These are phyloP conservation scores for Oreonectes daqikongensis DNA, from an alignment of 2,797 vertebrate species.

Conservation along the genomic window DNA sequence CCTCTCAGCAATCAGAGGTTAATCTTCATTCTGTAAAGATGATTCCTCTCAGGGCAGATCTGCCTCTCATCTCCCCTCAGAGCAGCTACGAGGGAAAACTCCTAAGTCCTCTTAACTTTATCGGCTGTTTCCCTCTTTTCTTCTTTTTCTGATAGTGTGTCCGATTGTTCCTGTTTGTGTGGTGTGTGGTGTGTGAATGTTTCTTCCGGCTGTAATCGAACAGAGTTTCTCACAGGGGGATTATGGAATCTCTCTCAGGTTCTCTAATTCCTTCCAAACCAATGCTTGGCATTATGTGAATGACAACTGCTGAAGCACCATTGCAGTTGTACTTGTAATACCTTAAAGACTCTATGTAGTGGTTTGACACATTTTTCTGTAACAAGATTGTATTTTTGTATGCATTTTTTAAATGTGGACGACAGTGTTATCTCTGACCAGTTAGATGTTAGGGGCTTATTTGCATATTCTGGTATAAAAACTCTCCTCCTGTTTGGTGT, in stretches of 20 bases:
- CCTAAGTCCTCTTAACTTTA: slow-evolving; percentile 26
- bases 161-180: slow-evolving; percentile 48
- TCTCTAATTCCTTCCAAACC: slow-evolving; percentile 38
- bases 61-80: slow-evolving; percentile 21
- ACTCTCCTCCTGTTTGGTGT: slow-evolving; percentile 45
- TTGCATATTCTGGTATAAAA: not conserved
- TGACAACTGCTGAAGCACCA: slow-evolving; percentile 10
- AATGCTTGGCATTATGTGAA: slow-evolving; percentile 40
- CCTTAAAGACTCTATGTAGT: slow-evolving; percentile 29
- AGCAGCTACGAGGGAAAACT: slow-evolving; percentile 28
- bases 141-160: slow-evolving; percentile 50
- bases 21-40: slow-evolving; percentile 41
- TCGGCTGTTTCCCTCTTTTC: slow-evolving; percentile 33
- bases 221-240: slow-evolving; percentile 44
- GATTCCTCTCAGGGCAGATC: slow-evolving; percentile 34
- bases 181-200: slow-evolving; percentile 37
- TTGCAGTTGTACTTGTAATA: slow-evolving; percentile 16
- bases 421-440: no score
- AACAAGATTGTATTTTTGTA: no score
- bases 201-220: slow-evolving; percentile 54
- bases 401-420: no score
- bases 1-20: slow-evolving; percentile 34
- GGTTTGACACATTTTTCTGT: not conserved
- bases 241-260: slow-evolving; percentile 46
- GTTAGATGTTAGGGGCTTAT: not conserved